phyloP scores from a whole-genome alignment of 1,140 invertebrate species.

The Micrasema minimum region DNA sequence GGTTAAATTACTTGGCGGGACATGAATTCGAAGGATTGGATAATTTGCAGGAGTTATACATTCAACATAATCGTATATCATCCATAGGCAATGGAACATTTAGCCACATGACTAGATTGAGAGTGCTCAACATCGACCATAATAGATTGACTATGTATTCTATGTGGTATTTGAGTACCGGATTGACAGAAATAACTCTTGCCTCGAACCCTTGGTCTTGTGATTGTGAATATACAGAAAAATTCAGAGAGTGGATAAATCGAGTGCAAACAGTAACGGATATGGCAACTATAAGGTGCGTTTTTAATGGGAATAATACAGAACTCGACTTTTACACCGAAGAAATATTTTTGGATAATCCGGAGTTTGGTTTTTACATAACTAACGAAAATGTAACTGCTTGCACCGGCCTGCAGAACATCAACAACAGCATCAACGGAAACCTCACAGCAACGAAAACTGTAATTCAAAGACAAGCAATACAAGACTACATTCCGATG shows the following conservation, averaged over 20 bases:
- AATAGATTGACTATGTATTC: conserved; percentile 80
- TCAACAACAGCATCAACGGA: conserved; percentile 76
- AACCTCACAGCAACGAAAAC: conserved; percentile 76
- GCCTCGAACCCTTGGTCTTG: conserved; percentile 89
- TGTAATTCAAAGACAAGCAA: conserved; percentile 75
- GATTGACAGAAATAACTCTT: conserved; percentile 76
- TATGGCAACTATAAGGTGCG: conserved; percentile 70
- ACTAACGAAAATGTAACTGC: conserved; percentile 66
- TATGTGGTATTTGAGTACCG: conserved; percentile 79
- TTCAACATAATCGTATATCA: conserved; percentile 85
- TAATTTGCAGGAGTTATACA: conserved; percentile 82
- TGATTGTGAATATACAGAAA: conserved; percentile 84
- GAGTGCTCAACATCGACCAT: conserved; percentile 78
- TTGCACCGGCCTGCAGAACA: conserved; percentile 72
- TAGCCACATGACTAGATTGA: conserved; percentile 74
- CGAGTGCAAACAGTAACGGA: conserved; percentile 74
- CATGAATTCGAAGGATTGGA: conserved; percentile 84
- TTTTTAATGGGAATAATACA: conserved; percentile 69
- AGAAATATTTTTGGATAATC: conserved; percentile 66
- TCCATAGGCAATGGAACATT: conserved; percentile 84
- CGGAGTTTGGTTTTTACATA: conserved; percentile 70
- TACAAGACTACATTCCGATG: conserved; percentile 84
- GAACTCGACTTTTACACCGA: conserved; percentile 69
- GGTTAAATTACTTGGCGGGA: conserved; percentile 78
- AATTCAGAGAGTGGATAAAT: conserved; percentile 82